Evolutionary conservation across 2,888 invertebrate genomes (phyloP).

Genomic region (Nematopogon swammerdamellus): DNA sequence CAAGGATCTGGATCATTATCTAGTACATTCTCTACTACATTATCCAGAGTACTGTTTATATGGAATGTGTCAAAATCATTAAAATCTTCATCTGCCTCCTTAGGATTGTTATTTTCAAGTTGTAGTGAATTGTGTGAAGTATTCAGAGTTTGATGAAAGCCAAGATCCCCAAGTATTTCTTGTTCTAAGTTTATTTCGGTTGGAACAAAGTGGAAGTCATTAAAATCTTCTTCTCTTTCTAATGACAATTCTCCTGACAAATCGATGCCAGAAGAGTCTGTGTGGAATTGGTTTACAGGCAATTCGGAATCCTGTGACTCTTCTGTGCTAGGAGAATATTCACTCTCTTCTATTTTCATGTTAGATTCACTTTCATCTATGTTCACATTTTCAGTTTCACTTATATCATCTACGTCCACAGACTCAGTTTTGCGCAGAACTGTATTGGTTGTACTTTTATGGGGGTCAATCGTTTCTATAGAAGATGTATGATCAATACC

Average conservation of each 20-base stretch:
- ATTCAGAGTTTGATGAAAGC: not conserved
- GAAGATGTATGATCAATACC: no score
- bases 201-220: constrained; percentile 11
- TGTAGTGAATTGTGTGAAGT: no score
- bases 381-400: not conserved
- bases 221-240: constrained; percentile 13
- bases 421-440: not conserved
- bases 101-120: not conserved
- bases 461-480: no score
- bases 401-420: not conserved
- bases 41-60: constrained; percentile 21
- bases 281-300: not conserved
- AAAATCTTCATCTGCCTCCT: constrained; percentile 35
- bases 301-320: not conserved
- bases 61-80: constrained; percentile 54
- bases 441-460: no score
- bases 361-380: not conserved
- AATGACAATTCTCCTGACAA: constrained; percentile 10
- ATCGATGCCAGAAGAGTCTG: not conserved
- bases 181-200: constrained; percentile 4
- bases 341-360: not conserved
- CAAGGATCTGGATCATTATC: constrained; percentile 35
- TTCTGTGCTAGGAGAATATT: not conserved
- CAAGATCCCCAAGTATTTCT: not conserved
- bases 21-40: constrained; percentile 15